A percentile compares a stretch with the other conserved stretches of the same genome.
Conservation (phyloP, 2,888 invertebrate genomes). For the Palloptera scutellata region DNA sequence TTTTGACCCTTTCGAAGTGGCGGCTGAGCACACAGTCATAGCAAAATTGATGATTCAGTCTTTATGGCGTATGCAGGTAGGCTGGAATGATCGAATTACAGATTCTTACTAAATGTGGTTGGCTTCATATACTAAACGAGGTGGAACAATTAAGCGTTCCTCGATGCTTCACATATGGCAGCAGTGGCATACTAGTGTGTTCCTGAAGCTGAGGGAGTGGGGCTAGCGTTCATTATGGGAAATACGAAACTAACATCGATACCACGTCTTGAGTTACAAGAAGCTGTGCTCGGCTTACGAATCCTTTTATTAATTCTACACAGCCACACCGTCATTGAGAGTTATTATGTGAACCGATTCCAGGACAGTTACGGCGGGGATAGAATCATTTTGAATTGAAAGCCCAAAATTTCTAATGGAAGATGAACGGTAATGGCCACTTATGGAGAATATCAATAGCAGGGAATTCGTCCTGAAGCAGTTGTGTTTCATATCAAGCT, state of each 20-base stretch:
- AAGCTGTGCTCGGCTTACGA: conserved; percentile 28
- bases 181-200: conserved; percentile 30
- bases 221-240: conserved; percentile 17
- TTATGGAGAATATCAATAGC: conserved; percentile 17
- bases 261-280: conserved; percentile 30
- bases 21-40: conserved; percentile 37
- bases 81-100: conserved; percentile 29
- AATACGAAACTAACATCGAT: conserved; percentile 30
- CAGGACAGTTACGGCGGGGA: too few relatives aligned
- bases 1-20: conserved; percentile 45
- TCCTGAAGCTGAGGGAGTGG: neutral
- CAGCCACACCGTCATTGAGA: too few relatives aligned
- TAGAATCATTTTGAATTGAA: conserved; percentile 30
- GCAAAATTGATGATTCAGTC: conserved; percentile 28
- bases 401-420: too few relatives aligned
- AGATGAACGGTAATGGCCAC: conserved; percentile 26
- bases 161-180: conserved; percentile 25
- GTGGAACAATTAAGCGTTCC: conserved; percentile 17
- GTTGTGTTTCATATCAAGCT: neutral
- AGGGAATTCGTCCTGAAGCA: conserved; percentile 7
- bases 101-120: too few relatives aligned
- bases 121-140: conserved; percentile 11
- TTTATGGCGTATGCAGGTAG: conserved; percentile 19
- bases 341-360: too few relatives aligned
- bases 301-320: conserved; percentile 9